A percentile compares a stretch with the other conserved stretches of the same genome.
These are phyloP conservation scores for Epizoanthus stellaris DNA, from an alignment of 92 coral and sea anemone species.

Conservation along the genomic window DNA sequence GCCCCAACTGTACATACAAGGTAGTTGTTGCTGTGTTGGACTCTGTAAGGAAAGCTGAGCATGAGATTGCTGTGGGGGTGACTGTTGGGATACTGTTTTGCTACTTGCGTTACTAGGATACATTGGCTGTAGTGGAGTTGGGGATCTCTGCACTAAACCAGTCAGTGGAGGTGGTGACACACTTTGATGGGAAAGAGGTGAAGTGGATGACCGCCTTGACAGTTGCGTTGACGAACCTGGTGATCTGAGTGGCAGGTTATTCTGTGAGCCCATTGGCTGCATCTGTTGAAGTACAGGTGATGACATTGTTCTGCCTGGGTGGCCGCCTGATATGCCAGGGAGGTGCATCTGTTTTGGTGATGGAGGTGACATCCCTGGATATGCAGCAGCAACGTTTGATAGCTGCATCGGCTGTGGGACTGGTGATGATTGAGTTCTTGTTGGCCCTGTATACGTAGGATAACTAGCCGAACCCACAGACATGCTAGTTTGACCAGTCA, in stretches of 20 bases:
- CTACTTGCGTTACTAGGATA: slow-evolving; percentile 11
- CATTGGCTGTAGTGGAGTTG: slow-evolving; percentile 32
- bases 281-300: slow-evolving; percentile 48
- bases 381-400: slow-evolving; percentile 26
- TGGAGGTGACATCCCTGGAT: slow-evolving; percentile 39
- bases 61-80: slow-evolving; percentile 30
- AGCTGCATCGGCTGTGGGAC: slow-evolving; percentile 25
- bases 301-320: slow-evolving; percentile 14
- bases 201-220: slow-evolving; percentile 68
- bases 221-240: slow-evolving; percentile 56
- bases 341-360: slow-evolving; percentile 46
- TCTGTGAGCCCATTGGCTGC: slow-evolving; percentile 39
- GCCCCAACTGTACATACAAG: slow-evolving; percentile 45
- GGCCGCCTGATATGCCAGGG: not conserved
- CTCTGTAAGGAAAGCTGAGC: slow-evolving; percentile 4
- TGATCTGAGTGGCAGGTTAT: slow-evolving; percentile 32
- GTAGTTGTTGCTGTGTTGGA: slow-evolving; percentile 11
- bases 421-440: slow-evolving; percentile 31
- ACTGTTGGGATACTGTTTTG: slow-evolving; percentile 15
- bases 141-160: slow-evolving; percentile 49
- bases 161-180: slow-evolving; percentile 44
- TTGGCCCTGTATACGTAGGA: slow-evolving; percentile 25
- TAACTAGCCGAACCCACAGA: slow-evolving; percentile 24
- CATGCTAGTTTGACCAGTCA: slow-evolving; percentile 30
- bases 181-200: slow-evolving; percentile 58